phyloP scores from a whole-genome alignment of 2,797 vertebrate genomes.

The Capromys pilorides region DNA sequence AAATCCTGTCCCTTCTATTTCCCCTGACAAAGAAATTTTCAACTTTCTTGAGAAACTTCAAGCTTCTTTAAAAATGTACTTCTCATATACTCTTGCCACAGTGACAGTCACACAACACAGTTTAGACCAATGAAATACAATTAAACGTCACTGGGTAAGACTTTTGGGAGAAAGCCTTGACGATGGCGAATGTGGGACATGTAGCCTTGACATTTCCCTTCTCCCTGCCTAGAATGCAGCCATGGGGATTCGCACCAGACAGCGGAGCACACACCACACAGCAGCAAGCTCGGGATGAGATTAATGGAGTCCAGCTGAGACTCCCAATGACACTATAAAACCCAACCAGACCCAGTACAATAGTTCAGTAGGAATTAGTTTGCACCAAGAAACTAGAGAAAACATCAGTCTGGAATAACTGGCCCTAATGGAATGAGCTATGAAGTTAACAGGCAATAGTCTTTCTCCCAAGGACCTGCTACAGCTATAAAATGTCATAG shows the following conservation, averaged over 20 bases:
- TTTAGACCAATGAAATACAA: not conserved
- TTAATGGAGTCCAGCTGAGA: not conserved
- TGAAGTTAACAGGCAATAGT: not conserved
- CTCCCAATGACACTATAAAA: not conserved
- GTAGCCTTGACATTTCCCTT: not conserved
- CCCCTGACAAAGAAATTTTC: not conserved
- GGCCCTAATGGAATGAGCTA: not conserved
- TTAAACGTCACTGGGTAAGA: not conserved
- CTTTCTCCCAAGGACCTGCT: not conserved
- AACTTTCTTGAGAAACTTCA: not conserved
- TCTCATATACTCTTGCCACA: not conserved
- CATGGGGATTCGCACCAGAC: not conserved
- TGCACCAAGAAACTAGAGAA: not conserved
- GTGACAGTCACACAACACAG: not conserved
- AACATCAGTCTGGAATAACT: not conserved
- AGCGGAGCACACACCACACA: not conserved
- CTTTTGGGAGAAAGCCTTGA: not conserved
- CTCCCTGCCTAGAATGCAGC: not conserved
- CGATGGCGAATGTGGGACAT: not conserved
- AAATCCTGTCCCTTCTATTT: not conserved
- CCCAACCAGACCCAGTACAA: not conserved
- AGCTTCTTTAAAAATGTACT: constrained; percentile 9
- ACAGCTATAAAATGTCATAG: constrained; percentile 3
- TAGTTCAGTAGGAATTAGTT: constrained; percentile 4
- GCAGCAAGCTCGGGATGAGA: not conserved